phyloP scores from a whole-genome alignment of 2,888 invertebrate genomes.

The Meandrusa payeni region DNA sequence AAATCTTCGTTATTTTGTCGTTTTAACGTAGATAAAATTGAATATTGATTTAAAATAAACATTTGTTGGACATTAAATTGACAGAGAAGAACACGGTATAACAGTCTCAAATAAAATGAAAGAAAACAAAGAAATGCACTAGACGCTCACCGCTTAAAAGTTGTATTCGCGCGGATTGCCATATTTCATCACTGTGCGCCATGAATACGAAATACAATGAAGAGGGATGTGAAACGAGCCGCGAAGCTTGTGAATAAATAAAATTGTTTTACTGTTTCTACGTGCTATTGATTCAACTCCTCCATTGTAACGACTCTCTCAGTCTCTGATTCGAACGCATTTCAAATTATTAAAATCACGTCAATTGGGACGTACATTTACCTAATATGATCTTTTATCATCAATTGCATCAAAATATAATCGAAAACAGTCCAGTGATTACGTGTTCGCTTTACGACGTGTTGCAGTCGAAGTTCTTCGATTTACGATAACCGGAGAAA shows the following conservation, averaged over 20 bases:
- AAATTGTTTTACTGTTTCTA: conserved; percentile 21
- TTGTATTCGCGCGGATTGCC: conserved; percentile 10
- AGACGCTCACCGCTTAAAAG: conserved; percentile 6
- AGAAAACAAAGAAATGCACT: conserved; percentile 1
- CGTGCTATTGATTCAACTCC: conserved; percentile 18
- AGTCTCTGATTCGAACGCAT: neutral
- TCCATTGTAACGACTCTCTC: neutral
- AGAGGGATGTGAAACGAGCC: conserved; percentile 16
- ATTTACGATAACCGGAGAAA: too few relatives aligned
- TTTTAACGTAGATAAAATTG: too few relatives aligned
- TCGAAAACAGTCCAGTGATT: too few relatives aligned
- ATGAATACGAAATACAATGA: conserved; percentile 24
- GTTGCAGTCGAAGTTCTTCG: too few relatives aligned
- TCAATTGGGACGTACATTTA: too few relatives aligned
- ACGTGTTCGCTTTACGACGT: too few relatives aligned
- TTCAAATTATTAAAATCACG: neutral
- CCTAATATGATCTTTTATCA: too few relatives aligned
- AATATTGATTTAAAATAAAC: too few relatives aligned
- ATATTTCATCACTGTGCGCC: conserved; percentile 20
- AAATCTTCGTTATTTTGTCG: too few relatives aligned
- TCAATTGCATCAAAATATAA: too few relatives aligned
- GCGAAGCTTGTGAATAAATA: conserved; percentile 18
- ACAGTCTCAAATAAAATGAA: neutral
- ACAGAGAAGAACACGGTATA: too few relatives aligned
- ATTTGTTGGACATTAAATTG: too few relatives aligned